Conservation (phyloP, 2,888 invertebrate species). For the Drosophila buzzatii region DNA sequence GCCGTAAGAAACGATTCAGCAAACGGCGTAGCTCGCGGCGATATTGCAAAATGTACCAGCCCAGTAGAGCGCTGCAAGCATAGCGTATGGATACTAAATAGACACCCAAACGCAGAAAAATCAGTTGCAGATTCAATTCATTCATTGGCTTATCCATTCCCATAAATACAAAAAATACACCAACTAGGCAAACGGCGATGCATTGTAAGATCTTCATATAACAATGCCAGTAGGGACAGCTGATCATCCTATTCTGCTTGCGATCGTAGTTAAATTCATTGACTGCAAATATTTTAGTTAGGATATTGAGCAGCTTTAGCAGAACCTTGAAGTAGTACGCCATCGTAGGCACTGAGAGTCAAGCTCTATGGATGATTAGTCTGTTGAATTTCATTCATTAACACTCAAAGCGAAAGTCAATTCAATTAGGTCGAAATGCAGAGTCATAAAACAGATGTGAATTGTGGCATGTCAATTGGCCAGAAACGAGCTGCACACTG, state of each 20-base stretch:
- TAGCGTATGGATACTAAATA: neutral
- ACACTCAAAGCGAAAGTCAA: neutral
- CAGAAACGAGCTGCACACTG: neutral
- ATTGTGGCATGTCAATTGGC: slow-evolving; percentile 12
- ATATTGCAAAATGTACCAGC: neutral
- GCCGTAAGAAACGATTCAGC: neutral
- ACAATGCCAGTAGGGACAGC: slow-evolving; percentile 1
- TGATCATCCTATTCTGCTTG: neutral
- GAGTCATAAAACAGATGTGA: slow-evolving; percentile 9
- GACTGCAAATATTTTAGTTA: neutral
- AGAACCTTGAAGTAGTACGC: neutral
- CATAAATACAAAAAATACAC: neutral
- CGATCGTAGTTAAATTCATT: slow-evolving; percentile 15
- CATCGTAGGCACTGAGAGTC: slow-evolving; percentile 10
- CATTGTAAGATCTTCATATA: neutral
- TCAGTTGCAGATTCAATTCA: slow-evolving; percentile 1
- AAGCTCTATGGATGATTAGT: neutral
- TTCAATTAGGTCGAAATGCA: slow-evolving; percentile 1
- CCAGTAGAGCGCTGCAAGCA: neutral
- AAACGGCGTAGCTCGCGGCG: neutral
- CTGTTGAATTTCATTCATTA: slow-evolving; percentile 5
- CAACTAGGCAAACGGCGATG: neutral
- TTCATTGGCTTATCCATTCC: neutral
- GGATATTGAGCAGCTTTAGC: neutral
- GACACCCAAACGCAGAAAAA: neutral